phyloP scores from a whole-genome alignment of 2,113 vertebrate genomes.

The Tetraodon nigroviridis region DNA sequence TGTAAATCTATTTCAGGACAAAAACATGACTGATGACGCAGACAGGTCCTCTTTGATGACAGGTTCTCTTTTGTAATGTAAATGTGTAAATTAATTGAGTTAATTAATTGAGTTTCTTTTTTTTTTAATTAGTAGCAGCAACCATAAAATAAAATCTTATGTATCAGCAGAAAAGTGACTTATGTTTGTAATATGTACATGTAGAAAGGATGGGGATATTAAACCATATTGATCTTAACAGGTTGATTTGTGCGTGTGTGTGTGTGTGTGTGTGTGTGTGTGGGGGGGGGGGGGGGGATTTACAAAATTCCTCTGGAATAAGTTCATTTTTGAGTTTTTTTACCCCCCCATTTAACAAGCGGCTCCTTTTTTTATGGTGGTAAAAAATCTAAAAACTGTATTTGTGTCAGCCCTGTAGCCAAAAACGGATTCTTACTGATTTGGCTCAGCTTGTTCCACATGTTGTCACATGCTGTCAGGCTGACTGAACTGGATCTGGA shows the following conservation, averaged over 20 bases:
- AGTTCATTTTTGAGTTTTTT: constrained; percentile 1
- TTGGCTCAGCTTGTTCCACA: constrained; percentile 32
- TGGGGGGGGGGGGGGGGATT: no score
- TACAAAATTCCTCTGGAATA: not conserved
- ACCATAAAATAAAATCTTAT: no score
- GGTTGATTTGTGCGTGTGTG: no score
- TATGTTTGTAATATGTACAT: no score
- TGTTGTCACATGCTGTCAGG: constrained; percentile 42
- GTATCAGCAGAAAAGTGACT: no score
- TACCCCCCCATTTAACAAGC: constrained; percentile 36
- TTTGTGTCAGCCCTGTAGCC: constrained; percentile 34
- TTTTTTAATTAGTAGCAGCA: no score
- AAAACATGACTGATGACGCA: not conserved
- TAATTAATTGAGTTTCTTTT: no score
- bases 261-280: no score
- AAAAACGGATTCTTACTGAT: constrained; percentile 31
- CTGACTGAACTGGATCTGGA: not conserved
- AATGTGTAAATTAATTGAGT: not conserved
- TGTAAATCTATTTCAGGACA: not conserved
- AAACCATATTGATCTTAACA: no score
- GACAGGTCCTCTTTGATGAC: not conserved
- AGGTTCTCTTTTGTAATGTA: not conserved
- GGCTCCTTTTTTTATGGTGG: constrained; percentile 24
- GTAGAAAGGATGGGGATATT: no score
- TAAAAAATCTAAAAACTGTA: constrained; percentile 51